A percentile compares a stretch with the other conserved stretches of the same genome.
Conservation (phyloP, 2,797 vertebrate genomes). For the Mustela erminea region DNA sequence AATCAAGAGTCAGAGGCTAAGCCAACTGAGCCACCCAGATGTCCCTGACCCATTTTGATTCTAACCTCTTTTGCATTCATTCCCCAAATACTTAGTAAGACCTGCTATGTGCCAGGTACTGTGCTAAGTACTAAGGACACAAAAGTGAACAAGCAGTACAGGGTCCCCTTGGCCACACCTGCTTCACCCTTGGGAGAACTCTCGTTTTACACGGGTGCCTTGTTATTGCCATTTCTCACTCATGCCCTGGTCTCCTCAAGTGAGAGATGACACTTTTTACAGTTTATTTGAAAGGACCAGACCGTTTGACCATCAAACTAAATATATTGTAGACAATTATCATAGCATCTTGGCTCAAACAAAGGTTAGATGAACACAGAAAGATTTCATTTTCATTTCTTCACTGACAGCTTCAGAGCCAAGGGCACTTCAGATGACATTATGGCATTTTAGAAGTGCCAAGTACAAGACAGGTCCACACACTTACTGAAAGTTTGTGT, state of each 20-base stretch:
- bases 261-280: neutral
- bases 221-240: neutral
- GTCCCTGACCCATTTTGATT: neutral
- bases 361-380: conserved; percentile 43
- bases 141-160: neutral
- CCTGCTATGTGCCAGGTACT: neutral
- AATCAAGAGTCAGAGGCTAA: neutral
- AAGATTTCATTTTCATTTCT: conserved; percentile 28
- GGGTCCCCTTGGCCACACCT: neutral
- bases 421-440: neutral
- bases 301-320: conserved; percentile 2
- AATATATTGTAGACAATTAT: neutral
- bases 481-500: neutral
- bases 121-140: neutral
- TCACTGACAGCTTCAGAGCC: conserved; percentile 29
- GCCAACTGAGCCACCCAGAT: neutral
- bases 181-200: accelerated
- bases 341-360: neutral
- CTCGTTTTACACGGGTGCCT: accelerated
- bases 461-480: conserved; percentile 10
- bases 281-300: conserved; percentile 27
- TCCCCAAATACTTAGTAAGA: neutral
- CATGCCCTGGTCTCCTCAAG: neutral
- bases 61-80: neutral
- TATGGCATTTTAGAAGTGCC: conserved; percentile 41